Base-by-base conservation (phyloP, 2,888 invertebrate species). In the Criorhina ranunculi region DNA sequence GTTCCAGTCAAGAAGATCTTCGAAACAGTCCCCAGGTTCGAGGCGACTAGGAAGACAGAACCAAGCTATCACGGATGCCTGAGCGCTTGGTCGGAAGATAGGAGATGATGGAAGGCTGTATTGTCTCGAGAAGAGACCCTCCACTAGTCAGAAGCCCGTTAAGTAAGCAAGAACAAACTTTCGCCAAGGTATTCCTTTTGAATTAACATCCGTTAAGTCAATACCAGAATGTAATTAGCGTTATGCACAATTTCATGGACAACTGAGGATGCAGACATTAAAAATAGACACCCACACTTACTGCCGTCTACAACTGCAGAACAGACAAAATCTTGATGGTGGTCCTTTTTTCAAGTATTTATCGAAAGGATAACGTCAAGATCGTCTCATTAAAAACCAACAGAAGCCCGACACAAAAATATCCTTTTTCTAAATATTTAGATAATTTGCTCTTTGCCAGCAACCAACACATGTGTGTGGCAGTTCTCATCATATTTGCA, bases 391-490 rank as follows among this genome's bases (percentile, higher is more conserved):
- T 46, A 42, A 55, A 80, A 24, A 46, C 9, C 12, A 62, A 69
- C 80, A 80, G 67, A 75, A 55, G 67, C 59, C 60, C 44, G 49
- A 49, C 66, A 17, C 31, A n/a, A 9, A n/a, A 9, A 33, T 42
- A 81, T 69, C 77, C 59, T 59, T 77, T 82, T 37, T n/a, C 64
- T 59, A 70, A 82, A 82, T 82, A 66, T 82, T 82, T 82, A 17
- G 31, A 59, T 57, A 70, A 64, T 75, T 37, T 35, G 19, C 29
- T 42, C 5, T 15, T 49, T 9, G 37, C 8, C 31, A 31, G 12
- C 37, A 24, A 7, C 15, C 31, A 53, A 37, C 44, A 82, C 24
- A 24, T 24, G 24, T 77, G 75, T 67, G 51, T 60, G 59, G 57
- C 17, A 11, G 15, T 4, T 12, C 19, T 49, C 7, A 17, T 9